Conservation (phyloP, 2,888 invertebrate genomes). For the Xiphydria camelus region DNA sequence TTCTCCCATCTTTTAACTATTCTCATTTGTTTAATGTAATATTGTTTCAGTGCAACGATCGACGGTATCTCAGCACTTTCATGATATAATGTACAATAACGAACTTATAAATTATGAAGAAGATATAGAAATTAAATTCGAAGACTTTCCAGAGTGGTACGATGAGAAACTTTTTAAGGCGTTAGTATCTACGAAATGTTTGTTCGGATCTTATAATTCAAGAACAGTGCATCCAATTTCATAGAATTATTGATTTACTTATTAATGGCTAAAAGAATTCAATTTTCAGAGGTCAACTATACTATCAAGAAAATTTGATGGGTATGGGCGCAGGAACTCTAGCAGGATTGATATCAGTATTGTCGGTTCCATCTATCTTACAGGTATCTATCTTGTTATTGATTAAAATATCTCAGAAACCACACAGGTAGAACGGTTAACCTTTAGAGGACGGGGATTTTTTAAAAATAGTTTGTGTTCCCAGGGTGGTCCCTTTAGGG, state of each 20-base stretch:
- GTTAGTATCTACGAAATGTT: no score
- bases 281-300: conserved; percentile 68
- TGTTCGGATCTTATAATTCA: no score
- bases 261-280: no score
- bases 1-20: background rate
- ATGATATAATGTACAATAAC: conserved; percentile 23
- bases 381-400: no score
- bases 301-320: conserved; percentile 70
- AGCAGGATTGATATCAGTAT: conserved; percentile 72
- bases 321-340: conserved; percentile 69
- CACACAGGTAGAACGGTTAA: no score
- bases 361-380: conserved; percentile 73
- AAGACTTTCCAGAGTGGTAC: conserved; percentile 68
- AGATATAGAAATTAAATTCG: conserved; percentile 17
- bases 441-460: no score
- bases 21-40: background rate
- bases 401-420: no score
- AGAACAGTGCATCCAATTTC: no score
- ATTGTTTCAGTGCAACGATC: conserved; percentile 35
- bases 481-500: no score
- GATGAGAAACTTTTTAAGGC: conserved; percentile 64
- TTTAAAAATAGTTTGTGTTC: no score
- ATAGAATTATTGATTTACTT: no score
- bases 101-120: conserved; percentile 24
- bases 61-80: conserved; percentile 38